A percentile compares a stretch with the other conserved stretches of the same genome.
Conservation (phyloP, 2,888 invertebrate genomes). For the Stenurella melanura region DNA sequence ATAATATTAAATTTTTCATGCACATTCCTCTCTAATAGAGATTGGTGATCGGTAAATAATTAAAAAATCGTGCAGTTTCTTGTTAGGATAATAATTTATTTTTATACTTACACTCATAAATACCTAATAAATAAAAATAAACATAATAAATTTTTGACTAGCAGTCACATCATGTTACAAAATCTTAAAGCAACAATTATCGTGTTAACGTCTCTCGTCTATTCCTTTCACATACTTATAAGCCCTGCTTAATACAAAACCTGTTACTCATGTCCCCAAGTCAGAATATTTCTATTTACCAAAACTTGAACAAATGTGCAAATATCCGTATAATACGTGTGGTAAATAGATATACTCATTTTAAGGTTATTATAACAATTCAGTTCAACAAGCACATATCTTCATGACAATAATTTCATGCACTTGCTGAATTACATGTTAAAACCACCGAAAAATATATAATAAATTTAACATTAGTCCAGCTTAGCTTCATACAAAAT, state of each 20-base stretch:
- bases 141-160: slow-evolving; percentile 4
- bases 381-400: not conserved
- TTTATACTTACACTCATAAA: slow-evolving; percentile 40
- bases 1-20: not conserved
- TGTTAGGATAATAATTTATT: slow-evolving; percentile 35
- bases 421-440: not conserved
- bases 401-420: not conserved
- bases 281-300: not conserved
- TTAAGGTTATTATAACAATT: not conserved
- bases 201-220: not conserved
- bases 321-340: not conserved
- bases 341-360: not conserved
- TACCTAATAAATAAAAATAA: slow-evolving; percentile 5
- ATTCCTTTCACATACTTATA: not conserved
- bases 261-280: not conserved
- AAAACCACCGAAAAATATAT: not conserved
- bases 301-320: not conserved
- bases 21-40: not conserved
- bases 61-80: slow-evolving; percentile 36
- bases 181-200: not conserved
- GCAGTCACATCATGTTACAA: not conserved
- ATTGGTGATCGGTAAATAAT: not conserved
- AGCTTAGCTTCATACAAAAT: not conserved
- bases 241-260: not conserved
- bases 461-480: not conserved